A percentile compares a stretch with the other conserved stretches of the same genome.
These are phyloP conservation scores for Volucella inflata DNA, from an alignment of 2,888 invertebrate species.

Conservation along the genomic window DNA sequence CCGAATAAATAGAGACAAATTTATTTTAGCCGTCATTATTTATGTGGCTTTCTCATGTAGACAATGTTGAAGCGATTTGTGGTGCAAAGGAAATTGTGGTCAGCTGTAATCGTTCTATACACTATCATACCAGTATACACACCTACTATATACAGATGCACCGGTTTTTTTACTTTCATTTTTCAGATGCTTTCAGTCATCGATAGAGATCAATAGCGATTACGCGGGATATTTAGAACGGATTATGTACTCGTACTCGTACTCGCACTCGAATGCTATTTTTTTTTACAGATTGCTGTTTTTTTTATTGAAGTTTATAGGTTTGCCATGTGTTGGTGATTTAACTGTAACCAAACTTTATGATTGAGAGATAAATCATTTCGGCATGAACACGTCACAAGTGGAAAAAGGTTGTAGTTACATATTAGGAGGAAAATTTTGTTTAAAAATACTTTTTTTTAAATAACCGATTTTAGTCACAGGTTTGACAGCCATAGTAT, in stretches of 20 bases:
- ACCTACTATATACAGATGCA: background rate
- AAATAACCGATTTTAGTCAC: no score
- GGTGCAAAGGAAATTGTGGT: constrained; percentile 70
- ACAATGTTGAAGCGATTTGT: constrained; percentile 75
- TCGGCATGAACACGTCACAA: no score
- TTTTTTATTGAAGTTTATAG: background rate
- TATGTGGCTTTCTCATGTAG: constrained; percentile 74
- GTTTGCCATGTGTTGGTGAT: no score
- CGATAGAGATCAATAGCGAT: constrained; percentile 54
- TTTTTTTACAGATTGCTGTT: constrained; percentile 1
- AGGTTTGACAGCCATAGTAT: no score
- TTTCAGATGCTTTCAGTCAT: constrained; percentile 16
- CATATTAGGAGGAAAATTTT: no score
- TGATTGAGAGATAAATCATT: no score
- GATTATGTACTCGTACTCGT: constrained; percentile 20
- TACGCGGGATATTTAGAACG: constrained; percentile 46
- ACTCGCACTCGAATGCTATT: background rate
- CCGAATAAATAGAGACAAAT: constrained; percentile 76
- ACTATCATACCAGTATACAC: constrained; percentile 16
- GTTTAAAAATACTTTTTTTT: no score
- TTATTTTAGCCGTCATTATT: constrained; percentile 75
- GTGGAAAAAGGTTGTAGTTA: no score
- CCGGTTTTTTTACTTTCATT: constrained; percentile 27
- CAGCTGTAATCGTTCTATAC: constrained; percentile 39
- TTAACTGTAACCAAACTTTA: no score